These are phyloP conservation scores for Pseudochirops corinnae DNA, from an alignment of 2,797 vertebrate genomes.

Conservation along the genomic window DNA sequence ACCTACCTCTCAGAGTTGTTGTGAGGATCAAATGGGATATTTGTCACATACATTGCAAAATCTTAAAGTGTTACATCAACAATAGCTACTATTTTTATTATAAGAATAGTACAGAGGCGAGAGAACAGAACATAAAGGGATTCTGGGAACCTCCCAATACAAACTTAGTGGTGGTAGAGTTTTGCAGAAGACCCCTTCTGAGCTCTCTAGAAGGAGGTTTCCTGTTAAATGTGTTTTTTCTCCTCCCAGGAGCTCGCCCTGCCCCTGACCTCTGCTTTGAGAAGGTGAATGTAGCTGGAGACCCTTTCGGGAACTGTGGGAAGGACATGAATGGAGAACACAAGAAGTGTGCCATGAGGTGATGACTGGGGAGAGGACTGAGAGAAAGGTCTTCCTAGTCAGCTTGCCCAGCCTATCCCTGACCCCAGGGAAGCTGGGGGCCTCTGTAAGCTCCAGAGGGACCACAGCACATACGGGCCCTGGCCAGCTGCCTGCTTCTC, in stretches of 20 bases:
- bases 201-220: neutral
- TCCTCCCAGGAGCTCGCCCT: slow-evolving; percentile 88
- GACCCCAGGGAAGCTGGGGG: neutral
- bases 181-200: neutral
- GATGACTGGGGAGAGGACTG: slow-evolving; percentile 49
- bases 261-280: slow-evolving; percentile 94
- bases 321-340: slow-evolving; percentile 92
- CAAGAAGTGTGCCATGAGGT: slow-evolving; percentile 93
- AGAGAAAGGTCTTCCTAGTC: neutral
- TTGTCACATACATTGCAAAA: neutral
- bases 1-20: neutral
- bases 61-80: neutral
- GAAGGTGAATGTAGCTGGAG: slow-evolving; percentile 94
- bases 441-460: neutral
- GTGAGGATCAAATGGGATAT: neutral
- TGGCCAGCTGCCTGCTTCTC: neutral
- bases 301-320: slow-evolving; percentile 96
- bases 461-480: neutral
- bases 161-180: neutral
- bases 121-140: neutral
- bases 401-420: neutral
- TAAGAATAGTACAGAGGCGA: neutral
- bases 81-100: neutral
- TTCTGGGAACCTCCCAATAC: neutral
- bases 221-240: slow-evolving; percentile 53